These are phyloP conservation scores for Pseudopleuronectes americanus DNA, from an alignment of 2,797 vertebrate species.

Conservation along the genomic window DNA sequence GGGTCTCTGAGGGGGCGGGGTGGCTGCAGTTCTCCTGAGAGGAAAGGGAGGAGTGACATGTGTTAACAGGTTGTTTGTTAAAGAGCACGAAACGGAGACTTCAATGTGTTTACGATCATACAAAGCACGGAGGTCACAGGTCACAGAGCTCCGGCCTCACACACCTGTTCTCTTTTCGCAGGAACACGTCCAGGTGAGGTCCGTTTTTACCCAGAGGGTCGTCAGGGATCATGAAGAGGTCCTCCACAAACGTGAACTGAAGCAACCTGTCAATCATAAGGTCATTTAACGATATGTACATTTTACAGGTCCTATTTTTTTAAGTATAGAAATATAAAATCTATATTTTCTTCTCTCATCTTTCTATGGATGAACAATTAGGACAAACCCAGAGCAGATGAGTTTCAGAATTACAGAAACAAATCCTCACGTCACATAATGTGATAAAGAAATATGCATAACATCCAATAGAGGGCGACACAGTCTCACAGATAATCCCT, in stretches of 20 bases:
- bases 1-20: slow-evolving; percentile 64
- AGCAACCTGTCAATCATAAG: slow-evolving; percentile 85
- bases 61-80: neutral
- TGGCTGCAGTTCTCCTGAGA: slow-evolving; percentile 54
- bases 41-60: neutral
- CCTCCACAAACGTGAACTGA: slow-evolving; percentile 95
- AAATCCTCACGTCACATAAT: too few species aligned
- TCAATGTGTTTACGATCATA: too few species aligned
- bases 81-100: too few species aligned
- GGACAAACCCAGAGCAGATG: too few species aligned
- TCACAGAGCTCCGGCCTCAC: neutral
- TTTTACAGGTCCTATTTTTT: too few species aligned
- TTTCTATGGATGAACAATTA: too few species aligned
- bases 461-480: slow-evolving; percentile 29
- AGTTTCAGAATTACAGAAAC: too few species aligned
- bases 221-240: slow-evolving; percentile 98
- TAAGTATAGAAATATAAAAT: too few species aligned
- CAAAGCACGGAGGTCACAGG: too few species aligned
- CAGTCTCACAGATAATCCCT: neutral
- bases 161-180: slow-evolving; percentile 86
- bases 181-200: slow-evolving; percentile 91
- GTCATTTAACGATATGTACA: too few species aligned
- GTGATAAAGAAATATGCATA: neutral
- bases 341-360: too few species aligned
- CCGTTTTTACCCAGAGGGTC: slow-evolving; percentile 94